Evolutionary conservation across 2,888 invertebrate genomes (phyloP).

Genomic region (Fragum fragum): DNA sequence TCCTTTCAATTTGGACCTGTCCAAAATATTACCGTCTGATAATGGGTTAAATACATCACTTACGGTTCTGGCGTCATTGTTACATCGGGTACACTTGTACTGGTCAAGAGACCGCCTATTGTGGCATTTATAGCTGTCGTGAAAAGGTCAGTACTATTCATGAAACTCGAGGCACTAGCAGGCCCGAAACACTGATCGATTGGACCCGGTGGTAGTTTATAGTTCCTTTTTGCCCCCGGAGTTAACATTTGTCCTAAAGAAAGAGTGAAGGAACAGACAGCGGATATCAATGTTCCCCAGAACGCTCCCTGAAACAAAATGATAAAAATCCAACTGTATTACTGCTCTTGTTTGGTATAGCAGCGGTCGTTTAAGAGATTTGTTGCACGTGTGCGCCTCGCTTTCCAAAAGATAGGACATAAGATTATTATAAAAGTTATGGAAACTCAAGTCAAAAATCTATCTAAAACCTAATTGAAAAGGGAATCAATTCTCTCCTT

Average conservation of each 20-base stretch:
- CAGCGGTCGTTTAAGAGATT: no score
- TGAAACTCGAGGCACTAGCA: background rate
- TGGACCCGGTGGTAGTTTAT: conserved; percentile 3
- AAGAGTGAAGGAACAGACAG: background rate
- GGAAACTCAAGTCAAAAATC: no score
- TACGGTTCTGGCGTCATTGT: conserved; percentile 7
- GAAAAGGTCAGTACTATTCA: background rate
- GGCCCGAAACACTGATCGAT: background rate
- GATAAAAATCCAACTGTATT: no score
- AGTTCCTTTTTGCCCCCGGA: conserved; percentile 4
- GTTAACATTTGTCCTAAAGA: conserved; percentile 14
- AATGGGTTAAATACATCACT: background rate
- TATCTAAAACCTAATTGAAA: no score
- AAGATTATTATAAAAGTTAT: no score
- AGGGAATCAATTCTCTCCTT: no score
- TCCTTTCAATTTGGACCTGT: no score
- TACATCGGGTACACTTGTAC: background rate
- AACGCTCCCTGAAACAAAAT: conserved; percentile 10
- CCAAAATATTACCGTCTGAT: no score
- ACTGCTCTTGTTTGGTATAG: no score
- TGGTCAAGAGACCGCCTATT: background rate
- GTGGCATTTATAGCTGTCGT: background rate
- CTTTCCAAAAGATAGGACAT: no score
- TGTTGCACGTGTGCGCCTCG: no score
- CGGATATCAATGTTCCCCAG: conserved; percentile 11